phyloP scores from a whole-genome alignment of 2,113 vertebrate species.

The Archocentrus centrarchus region DNA sequence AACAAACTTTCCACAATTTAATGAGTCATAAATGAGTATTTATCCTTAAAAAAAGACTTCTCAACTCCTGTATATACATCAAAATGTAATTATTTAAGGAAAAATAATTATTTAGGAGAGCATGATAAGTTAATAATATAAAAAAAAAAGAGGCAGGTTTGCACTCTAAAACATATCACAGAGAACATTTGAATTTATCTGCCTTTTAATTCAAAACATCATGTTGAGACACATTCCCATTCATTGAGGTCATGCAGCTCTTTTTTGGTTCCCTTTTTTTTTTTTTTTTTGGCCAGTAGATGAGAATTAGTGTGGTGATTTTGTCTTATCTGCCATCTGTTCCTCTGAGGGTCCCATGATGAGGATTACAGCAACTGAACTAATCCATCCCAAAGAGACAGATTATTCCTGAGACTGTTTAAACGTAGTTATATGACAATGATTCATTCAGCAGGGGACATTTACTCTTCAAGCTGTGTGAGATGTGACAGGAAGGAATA shows the following conservation, averaged over 20 bases:
- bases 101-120: not conserved
- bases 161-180: not conserved
- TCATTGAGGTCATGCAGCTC: constrained; percentile 9
- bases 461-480: not conserved
- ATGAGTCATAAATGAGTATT: no score
- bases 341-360: constrained; percentile 68
- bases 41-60: no score
- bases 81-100: not conserved
- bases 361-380: constrained; percentile 70
- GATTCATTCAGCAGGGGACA: constrained; percentile 2
- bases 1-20: not conserved
- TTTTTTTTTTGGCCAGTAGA: constrained; percentile 43
- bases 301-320: constrained; percentile 67
- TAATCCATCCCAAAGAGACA: constrained; percentile 68
- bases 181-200: not conserved
- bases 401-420: constrained; percentile 73
- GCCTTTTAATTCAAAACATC: not conserved
- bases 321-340: constrained; percentile 77
- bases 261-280: constrained; percentile 48
- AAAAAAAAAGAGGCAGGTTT: not conserved
- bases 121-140: not conserved
- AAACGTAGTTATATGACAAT: constrained; percentile 43
- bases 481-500: not conserved
- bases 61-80: not conserved
- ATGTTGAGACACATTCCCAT: not conserved